phyloP scores from a whole-genome alignment of 2,888 invertebrate genomes.

The Melanostoma mellinum region DNA sequence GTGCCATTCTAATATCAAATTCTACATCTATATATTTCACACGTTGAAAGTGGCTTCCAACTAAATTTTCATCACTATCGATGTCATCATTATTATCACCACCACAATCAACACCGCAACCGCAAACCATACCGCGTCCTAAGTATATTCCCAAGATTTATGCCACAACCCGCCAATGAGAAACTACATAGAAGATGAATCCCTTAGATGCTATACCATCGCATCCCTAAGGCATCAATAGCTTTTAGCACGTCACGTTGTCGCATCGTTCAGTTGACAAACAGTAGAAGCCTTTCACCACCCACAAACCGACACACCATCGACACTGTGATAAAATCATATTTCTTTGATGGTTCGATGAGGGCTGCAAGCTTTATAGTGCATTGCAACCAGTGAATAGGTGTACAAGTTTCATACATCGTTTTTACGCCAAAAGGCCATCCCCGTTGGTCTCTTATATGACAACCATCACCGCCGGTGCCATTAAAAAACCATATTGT shows the following conservation, averaged over 20 bases:
- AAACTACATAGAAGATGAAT: conserved; percentile 6
- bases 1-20: conserved; percentile 1
- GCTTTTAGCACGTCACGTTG: conserved; percentile 50
- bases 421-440: conserved; percentile 25
- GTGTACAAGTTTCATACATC: conserved; percentile 25
- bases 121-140: not conserved
- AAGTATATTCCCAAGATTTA: conserved; percentile 19
- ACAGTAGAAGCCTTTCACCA: conserved; percentile 26
- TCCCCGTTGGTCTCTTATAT: conserved; percentile 16
- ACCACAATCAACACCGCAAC: conserved; percentile 21
- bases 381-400: conserved; percentile 40
- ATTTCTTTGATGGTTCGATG: conserved; percentile 45
- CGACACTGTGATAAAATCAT: conserved; percentile 49
- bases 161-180: not conserved
- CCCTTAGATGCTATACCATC: conserved; percentile 12
- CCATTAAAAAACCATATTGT: conserved; percentile 17
- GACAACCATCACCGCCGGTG: not conserved
- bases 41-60: conserved; percentile 26
- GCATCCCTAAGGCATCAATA: conserved; percentile 53
- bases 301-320: not conserved
- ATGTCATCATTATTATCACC: conserved; percentile 8
- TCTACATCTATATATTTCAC: conserved; percentile 25
- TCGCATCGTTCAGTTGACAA: conserved; percentile 49
- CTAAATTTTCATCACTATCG: conserved; percentile 33
- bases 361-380: conserved; percentile 45